Evolutionary conservation across 2,113 vertebrate species (phyloP).

Genomic region (Lipotes vexillifer): DNA sequence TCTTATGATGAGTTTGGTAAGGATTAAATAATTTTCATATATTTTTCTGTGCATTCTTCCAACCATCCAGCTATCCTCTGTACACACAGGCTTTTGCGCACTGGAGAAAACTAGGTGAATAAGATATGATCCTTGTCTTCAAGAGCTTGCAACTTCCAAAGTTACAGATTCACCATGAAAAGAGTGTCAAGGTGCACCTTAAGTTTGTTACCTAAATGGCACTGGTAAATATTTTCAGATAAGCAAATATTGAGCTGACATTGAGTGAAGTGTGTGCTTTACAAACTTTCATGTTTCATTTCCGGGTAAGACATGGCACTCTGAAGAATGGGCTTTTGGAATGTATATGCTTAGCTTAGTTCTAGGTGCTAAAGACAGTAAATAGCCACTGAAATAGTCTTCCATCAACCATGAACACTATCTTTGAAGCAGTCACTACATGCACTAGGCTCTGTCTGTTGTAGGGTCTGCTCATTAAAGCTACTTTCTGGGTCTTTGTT

Average conservation of each 20-base stretch:
- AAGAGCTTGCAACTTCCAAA: not conserved
- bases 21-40: not conserved
- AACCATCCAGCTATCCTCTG: not conserved
- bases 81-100: not conserved
- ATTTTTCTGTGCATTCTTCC: not conserved
- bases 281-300: not conserved
- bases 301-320: not conserved
- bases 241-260: not conserved
- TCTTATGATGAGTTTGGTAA: not conserved
- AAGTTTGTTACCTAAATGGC: not conserved
- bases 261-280: not conserved
- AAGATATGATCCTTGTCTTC: not conserved
- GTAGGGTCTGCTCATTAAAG: not conserved
- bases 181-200: not conserved
- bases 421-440: not conserved
- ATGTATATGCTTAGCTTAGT: not conserved
- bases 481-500: constrained; percentile 23
- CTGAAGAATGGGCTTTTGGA: not conserved
- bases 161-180: not conserved
- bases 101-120: not conserved
- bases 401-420: not conserved
- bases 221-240: not conserved
- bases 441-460: not conserved
- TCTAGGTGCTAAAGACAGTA: not conserved
- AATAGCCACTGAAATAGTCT: not conserved